Conservation (phyloP, 2,888 invertebrate species). For the Rosalia funebris region DNA sequence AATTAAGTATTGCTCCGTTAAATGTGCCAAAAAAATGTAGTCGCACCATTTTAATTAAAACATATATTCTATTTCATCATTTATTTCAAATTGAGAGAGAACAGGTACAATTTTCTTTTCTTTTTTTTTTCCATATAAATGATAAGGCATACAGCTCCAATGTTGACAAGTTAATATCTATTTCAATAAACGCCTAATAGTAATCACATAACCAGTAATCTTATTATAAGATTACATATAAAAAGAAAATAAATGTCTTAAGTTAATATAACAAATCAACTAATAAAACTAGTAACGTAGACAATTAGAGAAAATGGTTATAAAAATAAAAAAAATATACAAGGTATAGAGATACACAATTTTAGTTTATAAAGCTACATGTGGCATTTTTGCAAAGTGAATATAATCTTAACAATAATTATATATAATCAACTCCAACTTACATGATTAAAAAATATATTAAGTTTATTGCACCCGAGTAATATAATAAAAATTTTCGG, state of each 20-base stretch:
- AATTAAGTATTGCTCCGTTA: no score
- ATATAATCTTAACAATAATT: neutral
- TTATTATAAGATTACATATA: slow-evolving; percentile 18
- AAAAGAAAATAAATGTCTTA: slow-evolving; percentile 10
- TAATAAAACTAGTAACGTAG: slow-evolving; percentile 13
- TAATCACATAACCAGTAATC: slow-evolving; percentile 6
- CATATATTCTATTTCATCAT: no score
- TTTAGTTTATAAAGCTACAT: neutral
- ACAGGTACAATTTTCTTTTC: slow-evolving; percentile 16
- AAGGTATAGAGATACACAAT: slow-evolving; percentile 8
- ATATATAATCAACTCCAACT: neutral
- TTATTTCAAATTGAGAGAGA: slow-evolving; percentile 7
- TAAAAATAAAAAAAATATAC: slow-evolving; percentile 15
- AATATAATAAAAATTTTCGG: slow-evolving; percentile 3
- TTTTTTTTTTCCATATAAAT: neutral
- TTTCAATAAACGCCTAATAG: slow-evolving; percentile 1
- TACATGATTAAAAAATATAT: neutral
- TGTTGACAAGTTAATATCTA: slow-evolving; percentile 5
- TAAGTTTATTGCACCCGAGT: neutral
- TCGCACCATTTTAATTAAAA: no score
- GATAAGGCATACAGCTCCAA: slow-evolving; percentile 1
- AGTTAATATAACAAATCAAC: slow-evolving; percentile 3
- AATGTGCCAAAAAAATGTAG: no score
- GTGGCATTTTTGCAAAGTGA: neutral
- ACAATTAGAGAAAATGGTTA: slow-evolving; percentile 20